Evolutionary conservation across 1,140 invertebrate species (phyloP).

Genomic region (Pinna nobilis): DNA sequence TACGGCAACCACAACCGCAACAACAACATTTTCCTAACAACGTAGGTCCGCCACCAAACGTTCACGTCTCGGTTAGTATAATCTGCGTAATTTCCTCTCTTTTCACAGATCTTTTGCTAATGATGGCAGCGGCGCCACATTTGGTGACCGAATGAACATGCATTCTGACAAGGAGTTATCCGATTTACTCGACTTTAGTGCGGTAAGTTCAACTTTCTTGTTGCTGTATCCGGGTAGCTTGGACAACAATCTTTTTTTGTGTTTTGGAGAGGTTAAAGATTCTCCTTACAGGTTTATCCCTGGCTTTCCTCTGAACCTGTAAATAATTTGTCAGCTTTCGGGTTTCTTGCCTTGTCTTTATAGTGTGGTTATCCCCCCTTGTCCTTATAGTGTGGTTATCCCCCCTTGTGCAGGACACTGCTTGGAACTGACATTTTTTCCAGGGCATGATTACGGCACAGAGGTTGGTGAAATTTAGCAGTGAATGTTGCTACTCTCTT

Average conservation of each 20-base stretch:
- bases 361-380: too few species aligned
- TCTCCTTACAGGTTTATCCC: too few species aligned
- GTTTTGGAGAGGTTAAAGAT: neutral
- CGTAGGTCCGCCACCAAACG: slow-evolving; percentile 5
- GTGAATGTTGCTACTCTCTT: too few species aligned
- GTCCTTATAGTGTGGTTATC: too few species aligned
- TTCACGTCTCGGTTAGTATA: slow-evolving; percentile 23
- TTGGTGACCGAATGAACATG: slow-evolving; percentile 64
- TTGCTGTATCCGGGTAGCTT: neutral
- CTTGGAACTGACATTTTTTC: too few species aligned
- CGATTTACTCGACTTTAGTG: slow-evolving; percentile 71
- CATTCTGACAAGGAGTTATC: slow-evolving; percentile 69
- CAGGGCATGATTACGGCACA: too few species aligned
- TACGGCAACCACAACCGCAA: slow-evolving; percentile 6
- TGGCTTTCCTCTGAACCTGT: too few species aligned
- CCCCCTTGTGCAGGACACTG: too few species aligned
- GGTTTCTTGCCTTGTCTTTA: too few species aligned
- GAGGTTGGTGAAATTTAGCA: too few species aligned
- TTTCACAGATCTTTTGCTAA: slow-evolving; percentile 12
- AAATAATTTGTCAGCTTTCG: too few species aligned
- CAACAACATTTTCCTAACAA: neutral
- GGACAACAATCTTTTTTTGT: neutral
- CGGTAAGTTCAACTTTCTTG: slow-evolving; percentile 56
- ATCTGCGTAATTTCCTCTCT: neutral
- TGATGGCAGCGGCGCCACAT: slow-evolving; percentile 24